A percentile compares a stretch with the other conserved stretches of the same genome.
Conservation (phyloP, 1,140 invertebrate species). For the Drosophila melanica region DNA sequence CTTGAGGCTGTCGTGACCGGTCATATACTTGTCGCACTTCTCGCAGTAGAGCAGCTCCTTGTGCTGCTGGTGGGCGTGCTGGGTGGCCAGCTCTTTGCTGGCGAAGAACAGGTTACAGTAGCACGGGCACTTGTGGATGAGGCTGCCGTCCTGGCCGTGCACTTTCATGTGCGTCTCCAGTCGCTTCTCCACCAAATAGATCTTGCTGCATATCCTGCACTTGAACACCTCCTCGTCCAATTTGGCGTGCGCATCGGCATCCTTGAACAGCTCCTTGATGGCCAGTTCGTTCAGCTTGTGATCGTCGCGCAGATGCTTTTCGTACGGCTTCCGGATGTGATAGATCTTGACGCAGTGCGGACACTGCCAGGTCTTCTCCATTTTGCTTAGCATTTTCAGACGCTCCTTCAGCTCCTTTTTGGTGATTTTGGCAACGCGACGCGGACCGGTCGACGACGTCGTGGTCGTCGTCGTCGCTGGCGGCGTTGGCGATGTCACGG, state of each 20-base stretch:
- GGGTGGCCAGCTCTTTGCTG: constrained; percentile 77
- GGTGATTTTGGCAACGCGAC: constrained; percentile 69
- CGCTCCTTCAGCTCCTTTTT: constrained; percentile 75
- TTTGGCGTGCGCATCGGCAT: constrained; percentile 59
- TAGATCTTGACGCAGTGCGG: constrained; percentile 79
- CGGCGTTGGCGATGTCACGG: constrained; percentile 17
- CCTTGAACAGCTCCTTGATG: constrained; percentile 72
- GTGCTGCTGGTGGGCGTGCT: constrained; percentile 78
- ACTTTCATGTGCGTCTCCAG: constrained; percentile 73
- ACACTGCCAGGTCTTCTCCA: constrained; percentile 78
- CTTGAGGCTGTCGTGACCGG: constrained; percentile 80
- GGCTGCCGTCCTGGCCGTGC: constrained; percentile 72
- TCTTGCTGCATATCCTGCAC: constrained; percentile 76
- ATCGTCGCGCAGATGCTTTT: constrained; percentile 78
- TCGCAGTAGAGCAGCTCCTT: constrained; percentile 82
- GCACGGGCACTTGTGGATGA: constrained; percentile 82
- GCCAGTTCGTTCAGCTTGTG: constrained; percentile 66
- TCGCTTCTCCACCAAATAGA: constrained; percentile 79
- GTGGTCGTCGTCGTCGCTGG: constrained; percentile 6
- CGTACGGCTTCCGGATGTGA: constrained; percentile 79
- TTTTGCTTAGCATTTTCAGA: constrained; percentile 73
- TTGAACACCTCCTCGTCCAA: constrained; percentile 77
- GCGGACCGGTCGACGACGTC: constrained; percentile 16
- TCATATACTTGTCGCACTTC: constrained; percentile 84
- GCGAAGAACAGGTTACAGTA: constrained; percentile 82